Evolutionary conservation across 2,113 vertebrate species (phyloP), one percentile per base, ranked within the genome.

Genomic region (Recurvirostra avosetta): DNA sequence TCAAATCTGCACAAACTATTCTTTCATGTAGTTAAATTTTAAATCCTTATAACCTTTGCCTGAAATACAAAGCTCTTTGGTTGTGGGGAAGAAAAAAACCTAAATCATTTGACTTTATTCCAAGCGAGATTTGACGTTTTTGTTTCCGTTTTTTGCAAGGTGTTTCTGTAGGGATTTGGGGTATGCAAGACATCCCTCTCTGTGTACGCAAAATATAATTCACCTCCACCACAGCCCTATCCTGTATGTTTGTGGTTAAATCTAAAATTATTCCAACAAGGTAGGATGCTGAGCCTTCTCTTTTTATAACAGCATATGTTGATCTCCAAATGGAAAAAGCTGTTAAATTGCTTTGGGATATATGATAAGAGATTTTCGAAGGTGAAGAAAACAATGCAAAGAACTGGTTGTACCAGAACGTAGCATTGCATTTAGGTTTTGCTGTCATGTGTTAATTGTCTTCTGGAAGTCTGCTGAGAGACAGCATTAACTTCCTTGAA

Each of bases 281-380:
- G 50, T 88, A 55, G 36, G 70, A 65, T 82, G 23, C 90, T 90
- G 58, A 90, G 62, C 34, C 21, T 53, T 75, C 45, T 89, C 2
- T 0, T 86, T 92, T 67, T 68, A 3, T 71, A 72, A 73, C 29
- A 85, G n/a, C 5, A 0, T 49, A 67, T 55, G 40, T 90, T 78
- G 82, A 63, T 58, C 90, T 68, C 66, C 36, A 68, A 84, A 55
- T 61, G 36, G 52, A 61, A 90, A 73, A 89, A 77, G 74, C 58
- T 79, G 36, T 94, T 75, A 68, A 85, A 53, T 94, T 96, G 61
- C 81, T 75, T 89, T 87, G 94, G 79, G 73, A 26, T 96, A 55
- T 52, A 65, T 29, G 72, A 74, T 81, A 91, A 92, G 29, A 62
- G 43, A 67, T 94, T 92, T 91, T 61, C n/a, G 40, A 47, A 41